Evolutionary conservation across 2,888 invertebrate species (phyloP).

Genomic region (Xestia c-nigrum): DNA sequence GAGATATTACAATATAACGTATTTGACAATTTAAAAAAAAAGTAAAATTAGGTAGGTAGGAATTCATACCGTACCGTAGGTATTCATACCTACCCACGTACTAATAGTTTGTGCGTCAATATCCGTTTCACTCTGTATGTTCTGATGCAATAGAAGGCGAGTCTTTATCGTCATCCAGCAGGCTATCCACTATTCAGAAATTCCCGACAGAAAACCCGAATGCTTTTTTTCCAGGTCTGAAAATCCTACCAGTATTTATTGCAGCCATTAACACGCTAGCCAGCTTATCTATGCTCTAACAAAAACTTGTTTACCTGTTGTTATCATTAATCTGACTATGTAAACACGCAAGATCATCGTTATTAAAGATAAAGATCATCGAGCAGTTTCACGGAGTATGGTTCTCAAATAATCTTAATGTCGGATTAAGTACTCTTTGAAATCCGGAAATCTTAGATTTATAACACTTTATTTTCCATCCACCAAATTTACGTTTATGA

Average conservation of each 20-base stretch:
- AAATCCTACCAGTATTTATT: neutral
- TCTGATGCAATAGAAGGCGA: too few species aligned
- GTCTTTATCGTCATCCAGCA: neutral
- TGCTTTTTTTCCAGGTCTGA: neutral
- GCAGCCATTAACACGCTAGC: neutral
- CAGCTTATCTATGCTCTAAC: neutral
- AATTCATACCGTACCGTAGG: too few species aligned
- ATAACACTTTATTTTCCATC: too few species aligned
- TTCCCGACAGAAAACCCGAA: neutral
- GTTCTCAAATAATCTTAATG: neutral
- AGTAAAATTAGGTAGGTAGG: too few species aligned
- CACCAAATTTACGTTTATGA: too few species aligned
- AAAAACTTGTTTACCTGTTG: neutral
- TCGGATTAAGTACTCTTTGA: neutral
- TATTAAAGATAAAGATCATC: neutral
- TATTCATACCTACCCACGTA: too few species aligned
- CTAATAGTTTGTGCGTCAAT: too few species aligned
- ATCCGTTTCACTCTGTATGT: too few species aligned
- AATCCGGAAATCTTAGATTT: neutral
- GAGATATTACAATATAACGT: too few species aligned
- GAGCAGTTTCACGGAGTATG: slow-evolving; percentile 2
- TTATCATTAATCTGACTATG: neutral
- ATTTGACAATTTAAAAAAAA: too few species aligned
- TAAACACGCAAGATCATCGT: neutral
- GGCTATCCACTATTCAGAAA: neutral